A percentile compares a stretch with the other conserved stretches of the same genome.
Conservation (phyloP, 1,140 invertebrate species). For the Muscidifurax raptorellus region DNA sequence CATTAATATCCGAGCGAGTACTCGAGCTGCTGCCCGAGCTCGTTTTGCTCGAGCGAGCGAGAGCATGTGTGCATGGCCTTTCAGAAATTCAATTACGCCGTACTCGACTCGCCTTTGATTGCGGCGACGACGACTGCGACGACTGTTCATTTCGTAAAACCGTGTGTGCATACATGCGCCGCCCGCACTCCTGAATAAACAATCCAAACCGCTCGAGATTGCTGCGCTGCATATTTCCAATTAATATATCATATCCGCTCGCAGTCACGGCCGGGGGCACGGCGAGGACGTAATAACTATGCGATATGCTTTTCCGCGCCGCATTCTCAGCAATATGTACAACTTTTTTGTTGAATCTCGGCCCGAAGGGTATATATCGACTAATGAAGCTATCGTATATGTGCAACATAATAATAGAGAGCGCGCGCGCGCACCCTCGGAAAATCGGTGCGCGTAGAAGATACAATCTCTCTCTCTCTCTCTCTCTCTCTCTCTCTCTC, state of each 20-base stretch:
- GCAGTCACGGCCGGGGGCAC: slow-evolving; percentile 41
- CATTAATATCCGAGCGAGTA: slow-evolving; percentile 50
- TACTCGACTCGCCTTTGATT: slow-evolving; percentile 42
- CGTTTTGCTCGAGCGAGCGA: too few species aligned
- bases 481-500: background rate
- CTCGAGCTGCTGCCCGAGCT: too few species aligned
- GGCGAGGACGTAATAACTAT: slow-evolving; percentile 36
- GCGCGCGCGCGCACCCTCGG: too few species aligned
- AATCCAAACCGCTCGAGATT: slow-evolving; percentile 38
- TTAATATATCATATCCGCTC: slow-evolving; percentile 38
- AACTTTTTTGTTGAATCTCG: too few species aligned
- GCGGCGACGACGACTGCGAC: background rate
- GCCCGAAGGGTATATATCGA: too few species aligned
- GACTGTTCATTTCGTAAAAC: slow-evolving; percentile 15
- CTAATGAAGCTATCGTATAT: background rate
- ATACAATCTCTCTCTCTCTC: background rate
- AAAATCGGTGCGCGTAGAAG: background rate
- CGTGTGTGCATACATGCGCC: background rate
- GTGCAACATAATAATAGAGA: background rate
- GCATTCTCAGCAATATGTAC: too few species aligned
- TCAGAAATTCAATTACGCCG: slow-evolving; percentile 54
- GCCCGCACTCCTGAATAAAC: slow-evolving; percentile 46
- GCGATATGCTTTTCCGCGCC: background rate
- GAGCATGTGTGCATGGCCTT: slow-evolving; percentile 39
- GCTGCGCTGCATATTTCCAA: slow-evolving; percentile 41